Conservation (phyloP, 2,797 vertebrate species). For the Carapus acus region DNA sequence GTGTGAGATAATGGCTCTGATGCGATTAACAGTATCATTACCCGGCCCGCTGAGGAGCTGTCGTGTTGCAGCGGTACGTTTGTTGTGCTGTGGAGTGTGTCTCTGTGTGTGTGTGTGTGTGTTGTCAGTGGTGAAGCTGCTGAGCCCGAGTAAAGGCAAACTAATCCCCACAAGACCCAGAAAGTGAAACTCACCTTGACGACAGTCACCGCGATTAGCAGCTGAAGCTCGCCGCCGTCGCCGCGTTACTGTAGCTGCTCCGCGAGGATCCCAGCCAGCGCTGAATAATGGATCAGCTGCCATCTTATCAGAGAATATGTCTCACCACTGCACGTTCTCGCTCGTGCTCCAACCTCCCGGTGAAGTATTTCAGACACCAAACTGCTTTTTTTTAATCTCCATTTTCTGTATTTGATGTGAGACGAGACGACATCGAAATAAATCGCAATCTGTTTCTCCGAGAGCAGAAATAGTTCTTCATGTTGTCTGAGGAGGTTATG, state of each 20-base stretch:
- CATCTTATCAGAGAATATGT: slow-evolving; percentile 33
- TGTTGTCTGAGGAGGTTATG: too few relatives aligned
- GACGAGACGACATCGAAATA: too few relatives aligned
- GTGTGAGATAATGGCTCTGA: slow-evolving; percentile 46
- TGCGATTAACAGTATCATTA: slow-evolving; percentile 49
- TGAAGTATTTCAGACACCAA: not conserved
- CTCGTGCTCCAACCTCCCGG: slow-evolving; percentile 1
- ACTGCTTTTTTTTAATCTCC: too few relatives aligned
- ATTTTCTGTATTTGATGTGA: too few relatives aligned
- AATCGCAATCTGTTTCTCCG: too few relatives aligned
- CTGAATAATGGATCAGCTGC: slow-evolving; percentile 45
- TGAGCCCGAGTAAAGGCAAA: slow-evolving; percentile 45
- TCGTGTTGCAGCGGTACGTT: slow-evolving; percentile 21
- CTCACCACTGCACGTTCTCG: slow-evolving; percentile 13
- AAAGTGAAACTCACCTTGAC: slow-evolving; percentile 68
- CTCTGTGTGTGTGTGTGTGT: slow-evolving; percentile 29
- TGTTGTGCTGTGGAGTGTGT: slow-evolving; percentile 15
- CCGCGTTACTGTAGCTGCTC: slow-evolving; percentile 18
- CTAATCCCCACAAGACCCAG: slow-evolving; percentile 55
- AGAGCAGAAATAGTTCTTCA: too few relatives aligned
- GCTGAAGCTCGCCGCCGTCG: slow-evolving; percentile 23
- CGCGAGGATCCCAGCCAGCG: slow-evolving; percentile 15
- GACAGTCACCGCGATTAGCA: slow-evolving; percentile 49
- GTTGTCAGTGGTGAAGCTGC: slow-evolving; percentile 39
- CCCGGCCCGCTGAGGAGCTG: slow-evolving; percentile 21